Base-by-base conservation (phyloP, 2,888 invertebrate genomes). In the Epinotia bilunana region DNA sequence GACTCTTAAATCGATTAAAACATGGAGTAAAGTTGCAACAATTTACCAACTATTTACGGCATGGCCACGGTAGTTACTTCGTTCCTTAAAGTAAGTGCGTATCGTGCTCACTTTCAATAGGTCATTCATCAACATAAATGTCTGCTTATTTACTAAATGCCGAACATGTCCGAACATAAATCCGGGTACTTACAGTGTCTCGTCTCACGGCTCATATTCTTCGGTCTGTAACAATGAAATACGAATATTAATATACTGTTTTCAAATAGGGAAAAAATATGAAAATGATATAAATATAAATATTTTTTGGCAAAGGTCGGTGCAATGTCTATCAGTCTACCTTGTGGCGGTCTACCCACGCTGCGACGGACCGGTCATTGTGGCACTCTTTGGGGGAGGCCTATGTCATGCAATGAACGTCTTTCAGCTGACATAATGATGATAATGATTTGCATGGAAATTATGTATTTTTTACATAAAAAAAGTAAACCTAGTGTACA, bases 81-180 rank as follows among this genome's bases (percentile, higher is more conserved):
- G 39, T 68, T 57, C 9, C 20, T 13, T 39, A 58, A 11, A n/a
- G 33, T 39, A 39, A 57, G 4, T 58, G 57, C 63, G 57, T 69
- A 28, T 55, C 46, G 46, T 58, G 74, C 61, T 39, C 28, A n/a
- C 49, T 46, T 64, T 71, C 64, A 71, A 74, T 74, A 70, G 70
- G 65, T 71, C 65, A 64, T 74, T 55, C 64, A 74, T 74, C 64
- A 71, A 60, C 49, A 71, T 65, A 71, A 64, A 63, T 64, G 64
- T 64, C 69, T 39, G 74, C 18, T 70, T 70, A 64, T 64, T 74
- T 74, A 71, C 64, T 49, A 46, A 18, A 57, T 18, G 49, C 49
- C 46, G 20, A 74, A 74, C 70, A 60, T 71, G 70, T 71, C 23
- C 43, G 58, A 18, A 12, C 23, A 63, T 72, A 57, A 63, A 63